A percentile compares a stretch with the other conserved stretches of the same genome.
Conservation (phyloP, 2,113 vertebrate species). For the Sphaerodactylus townsendi region DNA sequence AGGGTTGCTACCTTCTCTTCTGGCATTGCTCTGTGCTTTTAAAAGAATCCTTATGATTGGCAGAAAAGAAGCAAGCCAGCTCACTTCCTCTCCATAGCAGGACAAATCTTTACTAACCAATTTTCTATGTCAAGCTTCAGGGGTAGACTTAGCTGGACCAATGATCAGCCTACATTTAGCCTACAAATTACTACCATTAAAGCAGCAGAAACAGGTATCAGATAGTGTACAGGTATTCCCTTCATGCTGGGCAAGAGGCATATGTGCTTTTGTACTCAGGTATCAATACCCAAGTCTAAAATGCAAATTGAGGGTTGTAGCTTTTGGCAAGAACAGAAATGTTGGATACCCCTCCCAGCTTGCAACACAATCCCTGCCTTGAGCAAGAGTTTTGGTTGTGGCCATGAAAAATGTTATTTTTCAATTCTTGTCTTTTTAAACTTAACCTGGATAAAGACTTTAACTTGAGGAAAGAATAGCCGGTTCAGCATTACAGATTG, state of each 20-base stretch:
- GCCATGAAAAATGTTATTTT: background rate
- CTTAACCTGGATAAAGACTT: background rate
- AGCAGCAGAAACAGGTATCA: background rate
- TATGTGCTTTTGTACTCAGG: background rate
- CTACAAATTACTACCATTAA: background rate
- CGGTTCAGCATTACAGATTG: accelerated
- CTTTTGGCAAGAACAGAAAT: background rate
- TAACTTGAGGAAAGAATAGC: background rate
- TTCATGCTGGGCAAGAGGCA: background rate
- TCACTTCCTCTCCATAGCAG: background rate
- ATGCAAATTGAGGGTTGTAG: background rate
- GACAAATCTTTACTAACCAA: background rate
- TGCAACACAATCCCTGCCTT: background rate
- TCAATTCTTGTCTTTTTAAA: no score
- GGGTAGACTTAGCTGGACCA: background rate
- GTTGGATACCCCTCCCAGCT: background rate
- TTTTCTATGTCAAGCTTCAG: background rate
- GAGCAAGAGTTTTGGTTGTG: background rate
- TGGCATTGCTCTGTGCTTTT: background rate
- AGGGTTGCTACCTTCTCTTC: background rate
- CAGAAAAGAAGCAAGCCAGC: background rate
- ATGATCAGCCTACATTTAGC: background rate
- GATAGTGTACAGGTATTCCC: background rate
- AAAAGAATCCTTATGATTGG: background rate
- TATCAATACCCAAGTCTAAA: background rate